Evolutionary conservation across 2,888 invertebrate genomes (phyloP), one percentile per base, ranked within the genome.

Genomic region (Metopia argyrocephala): DNA sequence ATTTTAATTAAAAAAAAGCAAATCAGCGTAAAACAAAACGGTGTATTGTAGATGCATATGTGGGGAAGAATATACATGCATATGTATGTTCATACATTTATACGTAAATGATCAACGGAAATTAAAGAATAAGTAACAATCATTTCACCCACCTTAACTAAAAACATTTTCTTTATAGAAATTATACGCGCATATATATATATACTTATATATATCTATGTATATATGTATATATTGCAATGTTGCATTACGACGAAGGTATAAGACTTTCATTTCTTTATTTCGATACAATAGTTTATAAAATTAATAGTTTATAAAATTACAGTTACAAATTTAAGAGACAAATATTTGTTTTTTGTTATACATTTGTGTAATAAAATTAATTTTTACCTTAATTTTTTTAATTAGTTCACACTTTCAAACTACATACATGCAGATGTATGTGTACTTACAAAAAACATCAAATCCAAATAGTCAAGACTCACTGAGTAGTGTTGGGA

Each of bases 111-210:
- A 12, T 6, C n/a, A n/a, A n/a, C n/a, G n/a, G 27, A 54, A 28
- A 56, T 56, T 57, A 56, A 56, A 68, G 45, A 66, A 46, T 28
- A 48, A 59, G 50, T 38, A 50, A 61, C 50, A 70, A 38, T 54
- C 45, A 62, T 71, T 64, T 27, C 28, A 23, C 12, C 5, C 21
- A 62, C 54, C 54, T 54, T 27, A 62, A 61, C 15, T 7, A 66
- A 62, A 62, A n/a, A 45, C 31, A 25, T n/a, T 38, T 38, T 38
- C 12, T 38, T 38, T 38, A 15, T 38, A 9, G 38, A 31, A 31
- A 31, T 31, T 15, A 3, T 38, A 12, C 31, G 15, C 15, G 18
- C 25, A 25, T 62, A 48, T 1, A 20, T 64, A 23, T 27, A 50
- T 48, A 48, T 20, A 5, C n/a, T 15, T 6, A 4, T 46, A 59